These are phyloP conservation scores for Falco novaeseelandiae DNA, from an alignment of 2,797 vertebrate genomes.

Conservation along the genomic window DNA sequence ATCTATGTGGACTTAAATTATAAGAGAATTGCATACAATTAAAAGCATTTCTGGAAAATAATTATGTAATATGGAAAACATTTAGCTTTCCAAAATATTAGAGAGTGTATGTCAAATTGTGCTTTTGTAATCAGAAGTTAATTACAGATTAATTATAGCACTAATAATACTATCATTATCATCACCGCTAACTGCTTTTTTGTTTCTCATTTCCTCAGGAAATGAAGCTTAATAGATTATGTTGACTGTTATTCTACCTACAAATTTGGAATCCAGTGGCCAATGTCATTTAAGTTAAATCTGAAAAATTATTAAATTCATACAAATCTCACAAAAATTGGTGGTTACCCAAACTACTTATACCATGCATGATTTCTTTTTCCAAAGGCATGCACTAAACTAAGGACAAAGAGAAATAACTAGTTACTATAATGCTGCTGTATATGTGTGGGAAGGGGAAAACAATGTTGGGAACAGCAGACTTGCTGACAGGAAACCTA, in stretches of 20 bases:
- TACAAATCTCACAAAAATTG: neutral
- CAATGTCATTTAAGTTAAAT: neutral
- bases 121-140: constrained; percentile 7
- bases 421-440: neutral
- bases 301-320: neutral
- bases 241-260: neutral
- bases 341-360: neutral
- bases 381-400: neutral
- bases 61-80: neutral
- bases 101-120: neutral
- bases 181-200: neutral
- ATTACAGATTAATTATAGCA: constrained; percentile 10
- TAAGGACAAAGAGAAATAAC: neutral
- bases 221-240: neutral
- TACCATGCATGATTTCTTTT: neutral
- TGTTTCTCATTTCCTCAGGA: constrained; percentile 12
- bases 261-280: neutral
- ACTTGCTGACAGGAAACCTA: neutral
- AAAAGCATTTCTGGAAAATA: neutral
- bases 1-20: neutral
- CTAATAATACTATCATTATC: neutral
- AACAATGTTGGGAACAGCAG: neutral
- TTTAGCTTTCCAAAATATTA: neutral
- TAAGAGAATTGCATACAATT: neutral
- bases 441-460: neutral